Base-by-base conservation (phyloP, 2,888 invertebrate species). In the Hetaerina titia region DNA sequence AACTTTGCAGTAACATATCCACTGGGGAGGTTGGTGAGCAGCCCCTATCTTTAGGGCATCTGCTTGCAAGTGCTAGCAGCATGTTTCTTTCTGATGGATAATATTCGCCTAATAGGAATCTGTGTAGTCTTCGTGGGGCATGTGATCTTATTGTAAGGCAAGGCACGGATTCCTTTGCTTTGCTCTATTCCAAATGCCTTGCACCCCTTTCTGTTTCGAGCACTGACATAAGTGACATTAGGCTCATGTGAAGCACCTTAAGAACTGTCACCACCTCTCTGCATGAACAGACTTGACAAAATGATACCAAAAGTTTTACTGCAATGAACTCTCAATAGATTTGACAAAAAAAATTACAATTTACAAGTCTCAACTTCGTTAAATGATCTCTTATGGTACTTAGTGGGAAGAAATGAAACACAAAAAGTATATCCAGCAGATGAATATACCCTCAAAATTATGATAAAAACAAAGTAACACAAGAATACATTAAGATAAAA, bases 1-100 rank as follows among this genome's bases (percentile, higher is more conserved):
- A 92, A 92, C 92, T 92, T 92, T 92, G 92, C 92, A 92, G 92
- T 92, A 92, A 92, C 69, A 92, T 92, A 92, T 92, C 92, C 92
- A 64, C n/a, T 92, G 92, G 92, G 92, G 92, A 92, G 92, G 92
- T 56, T 92, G 92, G 92, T 92, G 92, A 92, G 64, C 92, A 92
- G 69, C 69, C 92, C 69, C 69, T 74, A 31, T 57, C 89, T 89
- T 58, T 92, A 69, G 56, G 69, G 92, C 64, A 74, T 74, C 56
- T 92, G 92, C 92, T 56, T 92, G 69, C 92, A 92, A 92, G 69
- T 92, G 56, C 92, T 64, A 56, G 92, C 92, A 92, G 74, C 19
- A 92, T 92, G 22, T 31, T 31, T 81, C 81, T 81, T 81, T 92
- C 57, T 69, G 69, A 69, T 58, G 19, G 89, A 57, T 57, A 89